These are phyloP conservation scores for Leptogaster cylindrica DNA, from an alignment of 2,888 invertebrate species.

Conservation along the genomic window DNA sequence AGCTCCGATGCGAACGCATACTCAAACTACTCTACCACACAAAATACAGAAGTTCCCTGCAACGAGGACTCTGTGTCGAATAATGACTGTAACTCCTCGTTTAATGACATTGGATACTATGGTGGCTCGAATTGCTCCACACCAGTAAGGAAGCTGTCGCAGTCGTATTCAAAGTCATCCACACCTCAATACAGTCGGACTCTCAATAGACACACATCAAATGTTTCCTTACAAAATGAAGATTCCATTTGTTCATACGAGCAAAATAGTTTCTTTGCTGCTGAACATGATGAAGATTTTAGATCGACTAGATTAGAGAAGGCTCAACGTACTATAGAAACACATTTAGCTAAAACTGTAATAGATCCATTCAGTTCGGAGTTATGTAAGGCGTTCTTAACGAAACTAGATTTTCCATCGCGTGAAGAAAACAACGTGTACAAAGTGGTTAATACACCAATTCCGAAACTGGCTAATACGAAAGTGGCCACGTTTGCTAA, in stretches of 20 bases:
- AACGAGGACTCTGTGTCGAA: slow-evolving; percentile 47
- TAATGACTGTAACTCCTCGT: slow-evolving; percentile 47
- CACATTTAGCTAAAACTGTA: slow-evolving; percentile 57
- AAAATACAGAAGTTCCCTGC: slow-evolving; percentile 28
- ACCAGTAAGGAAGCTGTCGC: slow-evolving; percentile 45
- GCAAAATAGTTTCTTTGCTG: slow-evolving; percentile 61
- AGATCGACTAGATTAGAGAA: slow-evolving; percentile 58
- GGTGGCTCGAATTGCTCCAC: slow-evolving; percentile 44
- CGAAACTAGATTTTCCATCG: slow-evolving; percentile 75
- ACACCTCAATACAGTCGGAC: slow-evolving; percentile 50
- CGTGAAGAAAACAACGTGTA: slow-evolving; percentile 68
- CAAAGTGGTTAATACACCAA: slow-evolving; percentile 65
- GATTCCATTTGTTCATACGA: slow-evolving; percentile 60
- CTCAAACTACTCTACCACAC: slow-evolving; percentile 12
- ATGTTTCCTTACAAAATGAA: slow-evolving; percentile 49
- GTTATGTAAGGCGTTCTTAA: slow-evolving; percentile 73
- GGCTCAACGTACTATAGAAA: slow-evolving; percentile 58
- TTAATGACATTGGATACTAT: slow-evolving; percentile 43
- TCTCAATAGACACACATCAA: slow-evolving; percentile 46
- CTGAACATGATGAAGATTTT: slow-evolving; percentile 59
- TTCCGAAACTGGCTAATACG: slow-evolving; percentile 68
- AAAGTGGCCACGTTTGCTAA: slow-evolving; percentile 65
- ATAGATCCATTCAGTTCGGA: slow-evolving; percentile 86
- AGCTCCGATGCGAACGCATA: slow-evolving; percentile 42
- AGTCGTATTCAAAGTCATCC: slow-evolving; percentile 54